A percentile compares a stretch with the other conserved stretches of the same genome.
Evolutionary conservation across 2,888 invertebrate species (phyloP).

Genomic region (Belgica antarctica): DNA sequence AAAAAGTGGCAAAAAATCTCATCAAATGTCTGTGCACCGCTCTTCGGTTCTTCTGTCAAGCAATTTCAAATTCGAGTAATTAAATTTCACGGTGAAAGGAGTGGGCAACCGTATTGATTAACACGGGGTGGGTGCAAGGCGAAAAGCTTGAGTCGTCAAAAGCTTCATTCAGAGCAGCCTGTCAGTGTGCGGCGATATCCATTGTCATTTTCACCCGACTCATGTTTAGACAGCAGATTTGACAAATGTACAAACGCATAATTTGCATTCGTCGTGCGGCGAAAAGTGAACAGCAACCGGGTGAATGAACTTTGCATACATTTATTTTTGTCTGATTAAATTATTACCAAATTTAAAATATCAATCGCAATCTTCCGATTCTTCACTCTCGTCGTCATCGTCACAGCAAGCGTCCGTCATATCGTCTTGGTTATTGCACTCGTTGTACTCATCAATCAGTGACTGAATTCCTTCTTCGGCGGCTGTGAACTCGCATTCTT

Average conservation of each 20-base stretch:
- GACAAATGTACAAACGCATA: not conserved
- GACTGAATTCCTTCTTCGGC: slow-evolving; percentile 62
- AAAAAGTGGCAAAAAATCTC: no score
- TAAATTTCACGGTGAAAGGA: not conserved
- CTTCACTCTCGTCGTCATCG: not conserved
- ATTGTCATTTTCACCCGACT: slow-evolving; percentile 8
- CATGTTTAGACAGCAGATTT: not conserved
- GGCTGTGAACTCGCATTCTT: slow-evolving; percentile 81
- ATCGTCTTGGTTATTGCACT: not conserved
- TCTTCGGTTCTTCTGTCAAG: no score
- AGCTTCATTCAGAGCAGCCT: not conserved
- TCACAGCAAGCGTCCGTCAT: not conserved
- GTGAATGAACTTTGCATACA: not conserved
- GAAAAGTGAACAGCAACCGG: not conserved
- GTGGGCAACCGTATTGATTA: not conserved
- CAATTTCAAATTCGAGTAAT: not conserved
- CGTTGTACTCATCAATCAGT: not conserved
- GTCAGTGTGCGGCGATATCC: not conserved
- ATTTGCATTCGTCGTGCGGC: not conserved
- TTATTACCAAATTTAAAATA: not conserved
- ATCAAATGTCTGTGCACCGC: no score
- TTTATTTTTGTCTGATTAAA: not conserved
- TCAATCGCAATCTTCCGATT: not conserved
- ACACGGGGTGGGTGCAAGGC: not conserved
- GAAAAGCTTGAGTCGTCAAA: not conserved